Conservation (phyloP, 2,113 vertebrate genomes). For the Dicrurus megarhynchus region DNA sequence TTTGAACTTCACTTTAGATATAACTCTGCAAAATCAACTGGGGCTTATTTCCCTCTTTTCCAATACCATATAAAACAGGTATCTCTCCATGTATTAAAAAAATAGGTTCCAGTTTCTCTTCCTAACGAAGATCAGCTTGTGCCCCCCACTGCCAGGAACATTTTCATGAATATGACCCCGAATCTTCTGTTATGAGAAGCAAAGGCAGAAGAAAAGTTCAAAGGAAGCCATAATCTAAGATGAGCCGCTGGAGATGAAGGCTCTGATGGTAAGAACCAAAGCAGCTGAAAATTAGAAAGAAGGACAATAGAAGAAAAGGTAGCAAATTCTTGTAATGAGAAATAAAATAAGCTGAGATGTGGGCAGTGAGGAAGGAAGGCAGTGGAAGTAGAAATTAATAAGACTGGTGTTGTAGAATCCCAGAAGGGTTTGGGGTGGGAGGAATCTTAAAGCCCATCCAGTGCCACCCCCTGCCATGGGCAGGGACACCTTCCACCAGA, state of each 20-base stretch:
- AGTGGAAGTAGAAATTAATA: background rate
- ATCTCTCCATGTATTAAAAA: background rate
- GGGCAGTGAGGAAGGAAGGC: background rate
- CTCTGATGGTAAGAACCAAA: background rate
- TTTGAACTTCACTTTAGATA: background rate
- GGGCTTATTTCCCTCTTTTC: background rate
- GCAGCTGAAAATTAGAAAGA: background rate
- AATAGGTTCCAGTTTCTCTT: background rate
- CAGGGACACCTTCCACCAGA: rapidly evolving
- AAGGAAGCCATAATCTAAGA: background rate
- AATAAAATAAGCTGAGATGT: background rate
- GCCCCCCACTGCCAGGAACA: background rate
- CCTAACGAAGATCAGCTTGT: background rate
- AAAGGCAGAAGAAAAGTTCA: background rate
- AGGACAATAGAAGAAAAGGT: background rate
- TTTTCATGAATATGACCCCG: background rate
- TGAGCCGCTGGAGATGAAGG: background rate
- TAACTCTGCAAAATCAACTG: background rate
- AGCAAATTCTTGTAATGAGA: background rate
- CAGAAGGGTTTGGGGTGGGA: background rate
- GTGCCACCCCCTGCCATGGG: background rate
- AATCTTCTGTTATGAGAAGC: background rate
- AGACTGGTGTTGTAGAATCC: background rate
- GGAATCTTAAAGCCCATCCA: rapidly evolving
- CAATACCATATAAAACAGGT: background rate